Evolutionary conservation across 2,113 vertebrate species (phyloP), one percentile per base, ranked within the genome.

Genomic region (Euleptes europaea): DNA sequence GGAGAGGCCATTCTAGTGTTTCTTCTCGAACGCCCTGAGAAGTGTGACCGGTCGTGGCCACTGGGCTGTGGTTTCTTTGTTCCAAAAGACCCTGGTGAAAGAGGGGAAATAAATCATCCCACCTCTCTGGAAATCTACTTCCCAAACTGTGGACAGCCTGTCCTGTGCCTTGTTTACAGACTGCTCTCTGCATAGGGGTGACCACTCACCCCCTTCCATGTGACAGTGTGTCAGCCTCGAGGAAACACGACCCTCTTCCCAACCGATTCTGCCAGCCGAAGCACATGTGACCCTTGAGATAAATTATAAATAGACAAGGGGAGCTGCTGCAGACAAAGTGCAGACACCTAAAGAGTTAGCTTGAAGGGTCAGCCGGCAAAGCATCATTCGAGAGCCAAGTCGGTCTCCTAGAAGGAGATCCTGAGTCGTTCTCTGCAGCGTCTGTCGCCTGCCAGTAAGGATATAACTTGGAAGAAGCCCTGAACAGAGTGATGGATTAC

Each of bases 141-240:
- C 44, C 78, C 72, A 8, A 72, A 74, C 38, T 85, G 80, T 0
- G 94, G 57, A 97, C 96, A 95, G 83, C 57, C 84, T 93, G 96
- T 97, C 94, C 91, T 75, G 9, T 0, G 65, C 84, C 93, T 95
- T 97, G 96, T 97, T 97, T 97, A 96, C 94, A 33, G 82, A 73
- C 28, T 0, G 5, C 0, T 83, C 74, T 88, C 77, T 4, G 44
- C 35, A 73, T 88, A 87, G 91, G 83, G 88, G 80, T 0, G 33
- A 87, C 82, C 93, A 86, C 90, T 94, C 95, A 92, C 15, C 80
- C 40, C 71, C 49, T 42, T 66, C 35, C 94, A 72, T 95, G 96
- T 96, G 96, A 97, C 93, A 88, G 84, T 66, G 93, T 89, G 92
- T 83, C 81, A 88, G 86, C 86, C 86, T 87, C 83, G 84, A 38